Evolutionary conservation across 1,140 invertebrate species (phyloP).

Genomic region (Ephestia elutella): DNA sequence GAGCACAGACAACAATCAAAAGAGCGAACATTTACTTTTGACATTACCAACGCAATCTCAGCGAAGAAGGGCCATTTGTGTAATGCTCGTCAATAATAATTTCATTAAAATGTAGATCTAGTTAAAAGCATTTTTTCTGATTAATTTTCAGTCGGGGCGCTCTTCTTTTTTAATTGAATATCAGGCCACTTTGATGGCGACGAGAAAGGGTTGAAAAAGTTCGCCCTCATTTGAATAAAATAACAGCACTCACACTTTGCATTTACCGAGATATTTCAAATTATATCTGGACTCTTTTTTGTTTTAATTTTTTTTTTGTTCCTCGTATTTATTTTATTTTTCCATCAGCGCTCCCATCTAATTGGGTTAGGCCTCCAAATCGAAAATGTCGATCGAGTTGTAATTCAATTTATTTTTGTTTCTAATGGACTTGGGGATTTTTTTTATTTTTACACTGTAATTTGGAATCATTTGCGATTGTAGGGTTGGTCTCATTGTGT

Average conservation of each 20-base stretch:
- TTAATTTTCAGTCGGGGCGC: constrained; percentile 71
- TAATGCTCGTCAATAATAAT: constrained; percentile 74
- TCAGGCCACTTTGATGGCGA: constrained; percentile 72
- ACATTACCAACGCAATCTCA: constrained; percentile 42
- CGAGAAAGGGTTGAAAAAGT: constrained; percentile 71
- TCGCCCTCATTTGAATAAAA: constrained; percentile 74
- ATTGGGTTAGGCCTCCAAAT: constrained; percentile 72
- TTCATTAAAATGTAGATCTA: constrained; percentile 75
- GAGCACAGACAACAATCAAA: background rate
- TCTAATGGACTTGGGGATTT: constrained; percentile 70
- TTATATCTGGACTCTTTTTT: constrained; percentile 74
- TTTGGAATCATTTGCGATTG: constrained; percentile 35
- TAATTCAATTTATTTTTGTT: constrained; percentile 75
- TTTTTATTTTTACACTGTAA: constrained; percentile 57
- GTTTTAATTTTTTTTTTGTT: constrained; percentile 68
- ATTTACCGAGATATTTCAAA: constrained; percentile 75
- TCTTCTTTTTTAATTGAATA: constrained; percentile 75
- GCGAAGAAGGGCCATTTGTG: constrained; percentile 56
- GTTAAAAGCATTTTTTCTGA: constrained; percentile 75
- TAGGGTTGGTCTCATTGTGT: background rate
- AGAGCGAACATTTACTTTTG: constrained; percentile 10
- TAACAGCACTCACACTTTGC: constrained; percentile 73
- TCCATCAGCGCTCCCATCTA: constrained; percentile 69
- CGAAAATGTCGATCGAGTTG: constrained; percentile 73
- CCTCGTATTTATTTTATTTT: constrained; percentile 72